Base-by-base conservation (phyloP, 2,797 vertebrate species). In the Chrysocyon brachyurus region DNA sequence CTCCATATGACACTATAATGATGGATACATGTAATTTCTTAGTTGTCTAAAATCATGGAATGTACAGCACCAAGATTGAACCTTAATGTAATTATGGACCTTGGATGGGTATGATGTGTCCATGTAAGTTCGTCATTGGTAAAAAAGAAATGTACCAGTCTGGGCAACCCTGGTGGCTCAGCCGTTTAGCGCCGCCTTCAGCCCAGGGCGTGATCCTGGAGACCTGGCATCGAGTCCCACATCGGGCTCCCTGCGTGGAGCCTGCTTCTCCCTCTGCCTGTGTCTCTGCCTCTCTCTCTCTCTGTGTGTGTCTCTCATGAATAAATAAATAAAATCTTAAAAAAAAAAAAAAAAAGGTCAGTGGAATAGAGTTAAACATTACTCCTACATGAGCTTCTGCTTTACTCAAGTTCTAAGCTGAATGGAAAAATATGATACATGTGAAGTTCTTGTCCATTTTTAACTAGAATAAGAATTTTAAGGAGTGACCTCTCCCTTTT, bases 281-380 rank as follows among this genome's bases (percentile, higher is more conserved):
- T 46, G 40, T 46, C 40, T 7, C 6, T 46, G 40, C 40, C 40
- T 46, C 40, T 46, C 40, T 46, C 40, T 46, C 40, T 46, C 40
- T 46, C 40, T 40, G 1, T 40, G 1, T 40, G 40, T 46, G 7
- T 8, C 40, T 46, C 40, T 46, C 40, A 46, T 46, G 40, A 46
- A 46, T 46, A 46, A 46, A 46, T 46, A 46, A 46, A 46, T 46
- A 46, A 46, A 46, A 46, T 46, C 10, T 78, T 72, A 68, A 57
- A 40, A 85, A 95, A 75, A 57, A 40, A 85, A 95, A 75, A 91
- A 95, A 89, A 57, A 68, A 77, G 28, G 56, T 59, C 17, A 73
- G 61, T 70, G 90, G 75, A 95, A 92, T 56, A 79, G 84, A 94
- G 52, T 90, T 94, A 90, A 97, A 92, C 24, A 84, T 15, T 59